Evolutionary conservation across 2,888 invertebrate genomes (phyloP), one percentile per base, ranked within the genome.

Genomic region (Polydrusus tereticollis): DNA sequence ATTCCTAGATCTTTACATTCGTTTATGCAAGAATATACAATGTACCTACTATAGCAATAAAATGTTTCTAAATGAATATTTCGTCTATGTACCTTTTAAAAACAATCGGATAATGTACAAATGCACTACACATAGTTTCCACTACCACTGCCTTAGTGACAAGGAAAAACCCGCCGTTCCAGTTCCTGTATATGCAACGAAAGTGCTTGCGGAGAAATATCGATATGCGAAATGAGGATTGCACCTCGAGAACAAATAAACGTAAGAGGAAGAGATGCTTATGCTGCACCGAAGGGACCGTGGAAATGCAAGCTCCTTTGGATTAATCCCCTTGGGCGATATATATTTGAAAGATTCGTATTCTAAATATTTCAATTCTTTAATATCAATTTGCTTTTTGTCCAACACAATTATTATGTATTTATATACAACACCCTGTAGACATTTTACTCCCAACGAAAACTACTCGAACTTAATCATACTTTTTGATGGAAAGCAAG

Each of bases 401-500:
- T n/a, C n/a, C n/a, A n/a, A n/a, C n/a, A n/a, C n/a, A n/a, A n/a
- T n/a, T n/a, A n/a, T n/a, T n/a, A n/a, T n/a, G n/a, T n/a, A n/a
- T n/a, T n/a, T n/a, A n/a, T n/a, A n/a, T n/a, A n/a, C n/a, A n/a
- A n/a, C n/a, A n/a, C n/a, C n/a, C n/a, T n/a, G n/a, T n/a, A 23
- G 23, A 21, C 47, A 47, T 21, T 47, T 41, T 45, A 45, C 21
- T 47, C 20, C 10, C 12, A 21, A 23, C 23, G 3, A 23, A 47
- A 47, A 47, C 47, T 47, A 47, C 47, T 23, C 21, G 20, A 36
- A 58, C 58, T 58, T 38, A 20, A 58, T 58, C 20, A 58, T 58
- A 58, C 58, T 58, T 58, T 58, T 58, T 58, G 38, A 58, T 58
- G 36, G 38, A 58, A 58, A 58, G 38, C 58, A 58, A 58, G 58